Base-by-base conservation (phyloP, 1,140 invertebrate species). In the Tachypleus tridentatus region DNA sequence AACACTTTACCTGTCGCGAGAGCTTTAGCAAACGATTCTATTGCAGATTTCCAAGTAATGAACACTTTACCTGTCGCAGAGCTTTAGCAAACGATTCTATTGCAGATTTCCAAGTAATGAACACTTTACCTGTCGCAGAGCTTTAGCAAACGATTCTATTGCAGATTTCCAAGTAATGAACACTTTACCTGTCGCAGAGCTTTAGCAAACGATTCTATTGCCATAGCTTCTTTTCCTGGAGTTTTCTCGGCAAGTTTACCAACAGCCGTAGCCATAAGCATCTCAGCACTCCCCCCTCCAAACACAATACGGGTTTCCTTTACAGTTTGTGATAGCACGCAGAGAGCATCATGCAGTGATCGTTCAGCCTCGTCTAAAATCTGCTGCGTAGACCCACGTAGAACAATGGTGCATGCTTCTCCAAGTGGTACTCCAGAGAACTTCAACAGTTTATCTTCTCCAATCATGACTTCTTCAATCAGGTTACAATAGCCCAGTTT, bases 311-410 rank as follows among this genome's bases (percentile, higher is more conserved):
- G 84, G 0, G 91, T 87, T 76, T 98, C 94, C 70, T 89, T 89
- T 0, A 99, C 93, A 47, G 97, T 98, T 58, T 95, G 91, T 0
- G 92, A 84, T 47, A 99, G 80, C 0, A 99, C 97, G 78, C 97
- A 99, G 0, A 99, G 82, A 3, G 97, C 97, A 77, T 99, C 97
- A 74, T 99, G 97, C 4, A 99, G 77, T 2, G 97, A 98, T 57
- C 97, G 83, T 71, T 99, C 96, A 3, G 97, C 97, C 79, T 99
- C 97, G 73, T 98, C 97, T 8, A 99, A 83, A 73, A 99, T 98
- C 79, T 99, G 97, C 75, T 98, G 88, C 4, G 97, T 99, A n/a
- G 97, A 95, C 62, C 97, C 97, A 65, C 97, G 86, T 62, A 99
- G 87, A 0, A 99, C 87, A 70, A 99, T 85, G 0, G 94, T 96